Evolutionary conservation across 2,113 vertebrate genomes (phyloP), one percentile per base, ranked within the genome.

Genomic region (Merops nubicus): DNA sequence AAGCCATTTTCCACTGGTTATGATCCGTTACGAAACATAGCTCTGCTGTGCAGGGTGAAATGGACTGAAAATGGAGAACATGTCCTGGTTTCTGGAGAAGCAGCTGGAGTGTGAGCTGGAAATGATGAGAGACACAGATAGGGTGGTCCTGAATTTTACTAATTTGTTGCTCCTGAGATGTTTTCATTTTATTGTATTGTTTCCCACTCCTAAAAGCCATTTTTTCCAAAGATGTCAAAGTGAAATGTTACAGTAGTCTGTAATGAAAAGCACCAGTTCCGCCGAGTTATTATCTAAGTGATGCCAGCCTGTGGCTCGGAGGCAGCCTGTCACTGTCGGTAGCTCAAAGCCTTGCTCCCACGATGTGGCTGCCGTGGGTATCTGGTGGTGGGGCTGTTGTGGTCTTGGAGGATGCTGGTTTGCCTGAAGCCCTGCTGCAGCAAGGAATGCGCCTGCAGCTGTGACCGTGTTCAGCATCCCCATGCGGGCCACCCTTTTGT

Each of bases 381-480:
- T 12, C 17, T 60, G 62, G 33, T 64, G 34, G 14, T 17, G 63
- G 45, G 38, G 62, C 38, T 22, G 31, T 22, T 43, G 34, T 70
- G 56, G 56, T 50, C 62, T 36, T 36, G 31, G 42, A 63, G 73
- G n/a, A 5, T 36, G 48, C 60, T 33, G 47, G 21, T 53, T 84
- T 88, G 21, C 29, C 54, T 47, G 36, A 23, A 78, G 50, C 15
- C 53, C 18, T 50, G 38, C 65, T 45, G 53, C 0, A 4, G 36
- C 36, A 68, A 40, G 36, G 33, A 25, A 56, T 1, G 2, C 47
- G 38, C 38, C 56, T 0, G 1, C 0, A 2, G 36, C 25, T 47
- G 16, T 43, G 50, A 19, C 81, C 4, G 1, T 1, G 1, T 50
- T 75, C 43, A 86, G 34, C 38, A 29, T 19, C 36, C 36, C 5